phyloP scores from a whole-genome alignment of 2,797 vertebrate genomes.

The Trachurus trachurus region DNA sequence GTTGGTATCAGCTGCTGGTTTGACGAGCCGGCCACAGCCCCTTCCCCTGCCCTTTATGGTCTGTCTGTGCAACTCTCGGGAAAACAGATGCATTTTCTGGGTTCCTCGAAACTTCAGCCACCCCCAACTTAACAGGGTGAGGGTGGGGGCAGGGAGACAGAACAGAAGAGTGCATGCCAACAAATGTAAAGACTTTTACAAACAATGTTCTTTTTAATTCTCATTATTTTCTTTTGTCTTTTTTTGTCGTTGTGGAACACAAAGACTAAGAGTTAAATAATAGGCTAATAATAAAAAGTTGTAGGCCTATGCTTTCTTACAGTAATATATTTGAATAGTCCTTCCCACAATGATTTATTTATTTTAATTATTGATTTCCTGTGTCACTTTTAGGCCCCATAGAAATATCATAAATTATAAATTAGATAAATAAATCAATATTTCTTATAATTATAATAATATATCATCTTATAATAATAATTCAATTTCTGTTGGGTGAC shows the following conservation, averaged over 20 bases:
- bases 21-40: conserved; percentile 41
- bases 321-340: neutral
- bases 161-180: neutral
- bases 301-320: neutral
- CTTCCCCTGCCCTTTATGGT: conserved; percentile 64
- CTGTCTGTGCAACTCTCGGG: conserved; percentile 73
- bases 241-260: neutral
- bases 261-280: neutral
- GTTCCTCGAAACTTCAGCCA: conserved; percentile 20
- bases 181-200: conserved; percentile 4
- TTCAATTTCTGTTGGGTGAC: no score
- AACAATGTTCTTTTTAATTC: no score
- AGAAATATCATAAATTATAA: neutral
- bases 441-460: no score
- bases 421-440: neutral
- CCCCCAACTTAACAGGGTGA: neutral
- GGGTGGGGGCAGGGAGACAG: conserved; percentile 23
- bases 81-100: conserved; percentile 75
- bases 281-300: no score
- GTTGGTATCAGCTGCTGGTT: conserved; percentile 84
- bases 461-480: no score
- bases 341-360: neutral
- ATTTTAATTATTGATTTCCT: neutral
- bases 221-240: neutral
- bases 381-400: neutral